Evolutionary conservation across 2,797 vertebrate genomes (phyloP).

Genomic region (Vespertilio murinus): DNA sequence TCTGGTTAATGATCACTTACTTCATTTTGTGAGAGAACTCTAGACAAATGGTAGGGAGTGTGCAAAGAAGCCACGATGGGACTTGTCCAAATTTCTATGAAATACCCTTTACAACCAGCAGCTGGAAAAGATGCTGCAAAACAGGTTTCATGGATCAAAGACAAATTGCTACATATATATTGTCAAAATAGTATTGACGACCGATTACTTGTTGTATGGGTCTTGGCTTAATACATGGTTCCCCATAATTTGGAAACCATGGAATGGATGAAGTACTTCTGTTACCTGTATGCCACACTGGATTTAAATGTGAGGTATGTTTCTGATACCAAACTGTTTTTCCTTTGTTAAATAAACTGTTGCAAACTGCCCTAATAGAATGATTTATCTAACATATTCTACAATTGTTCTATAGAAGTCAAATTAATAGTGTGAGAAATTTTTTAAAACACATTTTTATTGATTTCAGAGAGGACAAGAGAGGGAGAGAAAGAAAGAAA

Average conservation of each 20-base stretch:
- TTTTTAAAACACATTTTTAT: background rate
- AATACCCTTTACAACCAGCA: slow-evolving; percentile 94
- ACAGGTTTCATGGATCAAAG: slow-evolving; percentile 98
- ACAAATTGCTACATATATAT: slow-evolving; percentile 98
- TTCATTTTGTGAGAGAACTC: slow-evolving; percentile 93
- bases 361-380: background rate
- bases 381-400: background rate
- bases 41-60: slow-evolving; percentile 95
- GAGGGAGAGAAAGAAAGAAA: too few relatives aligned
- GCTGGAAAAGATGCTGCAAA: slow-evolving; percentile 96
- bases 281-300: background rate
- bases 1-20: slow-evolving; percentile 94
- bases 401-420: background rate
- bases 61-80: slow-evolving; percentile 99
- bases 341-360: background rate
- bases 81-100: slow-evolving; percentile 97
- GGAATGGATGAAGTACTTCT: background rate
- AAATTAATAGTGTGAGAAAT: background rate
- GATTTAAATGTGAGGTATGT: background rate
- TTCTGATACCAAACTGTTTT: background rate
- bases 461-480: too few relatives aligned
- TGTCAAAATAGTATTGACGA: slow-evolving; percentile 99
- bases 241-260: background rate
- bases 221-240: background rate
- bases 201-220: slow-evolving; percentile 68